Base-by-base conservation (phyloP, 2,888 invertebrate genomes). In the Drosophila buzzatii region DNA sequence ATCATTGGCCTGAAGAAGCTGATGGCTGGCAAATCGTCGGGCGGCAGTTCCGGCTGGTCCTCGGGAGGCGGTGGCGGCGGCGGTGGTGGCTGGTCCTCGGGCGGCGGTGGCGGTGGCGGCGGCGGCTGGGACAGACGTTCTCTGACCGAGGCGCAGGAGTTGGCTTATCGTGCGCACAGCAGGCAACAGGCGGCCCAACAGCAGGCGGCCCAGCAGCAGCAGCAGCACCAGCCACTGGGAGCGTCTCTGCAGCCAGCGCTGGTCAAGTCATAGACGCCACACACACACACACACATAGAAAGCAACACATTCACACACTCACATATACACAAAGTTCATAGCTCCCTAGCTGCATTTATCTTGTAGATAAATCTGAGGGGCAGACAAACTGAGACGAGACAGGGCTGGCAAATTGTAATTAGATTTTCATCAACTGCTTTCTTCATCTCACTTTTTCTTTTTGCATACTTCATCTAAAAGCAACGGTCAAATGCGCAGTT, bases 1-100 rank as follows among this genome's bases (percentile, higher is more conserved):
- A 97, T 97, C 90, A 96, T 97, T 87, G 96, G 96, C 0, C 92
- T 97, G 55, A 97, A 97, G 94, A 97, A 97, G 92, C 93, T 97
- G 41, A 94, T 97, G 90, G 94, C 95, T 1, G 94, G 95, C 85
- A 96, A 96, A 91, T 94, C 95, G 92, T 94, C 94, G 14, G 94
- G 94, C 0, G 93, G 81, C 61, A 57, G 85, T 42, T 75, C 80
- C 4, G 85, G 85, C n/a, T 94, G 93, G 69, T 93, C 91, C 79
- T 93, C 87, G 31, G 74, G 81, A 8, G 84, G 87, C 1, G 82
- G 85, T 10, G 82, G 82, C 76, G 78, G 89, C 74, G 76, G 87
- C 49, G 91, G 91, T 89, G 93, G 94, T 6, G 94, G 95, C 27
- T 94, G 94, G 70, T 92, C 90, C 82, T 92, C 88, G 62, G 85